Percentiles rank a stretch among this genome's conserved stretches.
These are phyloP conservation scores for Marisa cornuarietis DNA, from an alignment of 1,140 invertebrate genomes.

Conservation along the genomic window DNA sequence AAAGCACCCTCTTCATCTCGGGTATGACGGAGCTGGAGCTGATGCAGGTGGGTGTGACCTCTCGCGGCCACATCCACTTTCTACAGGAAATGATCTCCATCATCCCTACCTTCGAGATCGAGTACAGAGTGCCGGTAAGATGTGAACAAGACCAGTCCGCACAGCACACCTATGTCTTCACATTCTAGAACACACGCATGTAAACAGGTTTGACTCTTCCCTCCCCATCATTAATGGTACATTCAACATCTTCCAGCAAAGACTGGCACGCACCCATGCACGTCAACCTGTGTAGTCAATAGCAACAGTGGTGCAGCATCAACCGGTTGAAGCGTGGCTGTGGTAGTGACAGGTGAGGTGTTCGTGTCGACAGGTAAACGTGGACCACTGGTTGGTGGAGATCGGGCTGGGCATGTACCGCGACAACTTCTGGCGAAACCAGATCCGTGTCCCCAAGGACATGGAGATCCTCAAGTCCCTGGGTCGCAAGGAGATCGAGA, in stretches of 20 bases:
- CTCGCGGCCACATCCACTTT: constrained; percentile 35
- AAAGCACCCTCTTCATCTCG: constrained; percentile 46
- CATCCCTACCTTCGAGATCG: constrained; percentile 45
- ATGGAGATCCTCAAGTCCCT: constrained; percentile 47
- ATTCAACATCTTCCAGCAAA: too few species aligned
- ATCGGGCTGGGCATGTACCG: constrained; percentile 45
- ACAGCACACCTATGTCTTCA: too few species aligned
- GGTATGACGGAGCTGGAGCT: constrained; percentile 48
- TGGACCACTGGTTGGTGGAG: constrained; percentile 39
- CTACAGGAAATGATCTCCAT: constrained; percentile 35
- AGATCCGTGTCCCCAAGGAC: constrained; percentile 41
- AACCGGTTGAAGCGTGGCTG: background rate
- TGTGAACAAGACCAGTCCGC: too few species aligned
- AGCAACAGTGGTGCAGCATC: too few species aligned
- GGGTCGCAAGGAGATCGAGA: constrained; percentile 40
- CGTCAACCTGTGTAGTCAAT: too few species aligned
- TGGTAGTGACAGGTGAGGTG: background rate
- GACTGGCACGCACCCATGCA: background rate
- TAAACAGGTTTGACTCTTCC: too few species aligned
- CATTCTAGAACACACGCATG: too few species aligned
- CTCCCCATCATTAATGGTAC: too few species aligned
- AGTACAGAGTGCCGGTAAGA: constrained; percentile 48
- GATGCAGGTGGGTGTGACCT: constrained; percentile 40
- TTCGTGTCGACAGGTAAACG: constrained; percentile 21
- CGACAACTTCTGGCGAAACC: constrained; percentile 38